A percentile compares a stretch with the other conserved stretches of the same genome.
Evolutionary conservation across 2,888 invertebrate genomes (phyloP).

Genomic region (Sepioteuthis lessoniana): DNA sequence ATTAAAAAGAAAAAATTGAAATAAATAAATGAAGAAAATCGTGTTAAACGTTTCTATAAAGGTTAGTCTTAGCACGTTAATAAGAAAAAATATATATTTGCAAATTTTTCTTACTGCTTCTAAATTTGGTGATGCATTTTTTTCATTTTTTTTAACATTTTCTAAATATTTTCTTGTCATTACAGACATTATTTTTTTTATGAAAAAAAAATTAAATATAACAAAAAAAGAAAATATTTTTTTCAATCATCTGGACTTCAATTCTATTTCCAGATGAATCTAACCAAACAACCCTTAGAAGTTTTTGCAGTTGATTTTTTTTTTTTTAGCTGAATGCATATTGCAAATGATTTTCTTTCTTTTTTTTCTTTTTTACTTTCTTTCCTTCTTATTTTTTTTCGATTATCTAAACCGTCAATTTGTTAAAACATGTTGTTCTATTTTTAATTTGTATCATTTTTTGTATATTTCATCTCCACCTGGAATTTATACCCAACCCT

Average conservation of each 20-base stretch:
- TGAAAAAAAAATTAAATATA: not conserved
- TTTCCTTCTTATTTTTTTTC: too few species aligned
- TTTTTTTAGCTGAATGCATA: not conserved
- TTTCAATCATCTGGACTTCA: not conserved
- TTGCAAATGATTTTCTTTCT: not conserved
- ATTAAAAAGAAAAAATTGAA: too few species aligned
- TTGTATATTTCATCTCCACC: slow-evolving; percentile 9
- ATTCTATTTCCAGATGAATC: not conserved
- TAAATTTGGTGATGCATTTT: not conserved
- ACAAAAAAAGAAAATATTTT: not conserved
- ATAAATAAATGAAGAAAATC: too few species aligned
- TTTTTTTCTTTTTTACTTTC: not conserved
- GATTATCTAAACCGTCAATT: not conserved
- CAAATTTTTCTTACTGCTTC: not conserved
- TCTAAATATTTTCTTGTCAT: not conserved
- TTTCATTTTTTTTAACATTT: not conserved
- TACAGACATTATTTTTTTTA: slow-evolving; percentile 33
- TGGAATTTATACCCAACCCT: not conserved
- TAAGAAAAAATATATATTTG: not conserved
- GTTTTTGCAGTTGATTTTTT: not conserved
- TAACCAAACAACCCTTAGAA: not conserved
- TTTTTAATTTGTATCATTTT: not conserved
- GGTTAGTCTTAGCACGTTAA: too few species aligned
- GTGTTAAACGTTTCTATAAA: too few species aligned
- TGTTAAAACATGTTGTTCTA: slow-evolving; percentile 7